These are phyloP conservation scores for Uria aalge DNA, from an alignment of 2,113 vertebrate genomes.

Conservation along the genomic window DNA sequence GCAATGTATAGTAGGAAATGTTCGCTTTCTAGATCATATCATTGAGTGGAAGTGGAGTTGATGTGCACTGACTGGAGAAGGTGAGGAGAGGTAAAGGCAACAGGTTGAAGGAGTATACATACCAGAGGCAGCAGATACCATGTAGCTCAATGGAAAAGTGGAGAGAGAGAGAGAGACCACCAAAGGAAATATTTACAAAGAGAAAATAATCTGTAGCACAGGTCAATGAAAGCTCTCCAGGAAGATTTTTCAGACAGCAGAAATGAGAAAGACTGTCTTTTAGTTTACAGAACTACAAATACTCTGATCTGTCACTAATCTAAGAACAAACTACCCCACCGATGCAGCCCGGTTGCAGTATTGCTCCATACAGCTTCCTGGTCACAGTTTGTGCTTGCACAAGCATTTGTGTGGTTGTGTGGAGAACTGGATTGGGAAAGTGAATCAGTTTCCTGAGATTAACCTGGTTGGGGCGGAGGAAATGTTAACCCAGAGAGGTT, in stretches of 20 bases:
- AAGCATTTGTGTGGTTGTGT: not conserved
- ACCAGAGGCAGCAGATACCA: not conserved
- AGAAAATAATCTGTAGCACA: not conserved
- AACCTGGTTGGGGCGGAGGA: not conserved
- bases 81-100: not conserved
- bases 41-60: not conserved
- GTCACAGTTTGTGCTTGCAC: not conserved
- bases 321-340: not conserved
- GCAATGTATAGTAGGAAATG: not conserved
- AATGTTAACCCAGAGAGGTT: not conserved
- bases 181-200: not conserved
- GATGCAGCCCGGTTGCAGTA: accelerated
- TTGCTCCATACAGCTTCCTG: not conserved
- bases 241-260: not conserved
- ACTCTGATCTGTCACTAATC: not conserved
- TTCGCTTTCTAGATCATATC: not conserved
- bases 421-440: not conserved
- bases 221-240: not conserved
- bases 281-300: not conserved
- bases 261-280: not conserved
- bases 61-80: not conserved
- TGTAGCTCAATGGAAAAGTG: not conserved
- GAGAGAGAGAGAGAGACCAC: not conserved
- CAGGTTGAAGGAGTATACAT: not conserved
- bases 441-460: not conserved